These are phyloP conservation scores for Eremophila alpestris DNA, from an alignment of 2,797 vertebrate genomes.

Conservation along the genomic window DNA sequence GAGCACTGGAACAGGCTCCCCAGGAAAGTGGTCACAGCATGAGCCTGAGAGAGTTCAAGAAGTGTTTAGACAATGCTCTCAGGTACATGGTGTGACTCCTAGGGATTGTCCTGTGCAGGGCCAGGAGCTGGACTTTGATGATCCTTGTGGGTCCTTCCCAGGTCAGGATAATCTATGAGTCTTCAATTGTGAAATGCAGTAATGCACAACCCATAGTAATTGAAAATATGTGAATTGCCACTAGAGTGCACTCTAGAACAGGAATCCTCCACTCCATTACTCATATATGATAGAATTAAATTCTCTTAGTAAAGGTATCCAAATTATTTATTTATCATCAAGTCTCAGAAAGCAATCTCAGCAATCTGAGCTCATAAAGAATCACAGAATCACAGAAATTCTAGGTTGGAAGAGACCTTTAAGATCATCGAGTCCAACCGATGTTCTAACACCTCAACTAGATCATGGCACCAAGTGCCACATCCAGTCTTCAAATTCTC, in stretches of 20 bases:
- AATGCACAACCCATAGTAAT: not conserved
- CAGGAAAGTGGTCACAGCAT: no score
- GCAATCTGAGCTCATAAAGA: not conserved
- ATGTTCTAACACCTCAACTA: no score
- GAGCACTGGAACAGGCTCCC: not conserved
- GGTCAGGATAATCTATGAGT: not conserved
- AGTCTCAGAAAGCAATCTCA: not conserved
- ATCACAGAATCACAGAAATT: no score
- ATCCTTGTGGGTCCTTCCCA: not conserved
- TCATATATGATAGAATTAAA: not conserved
- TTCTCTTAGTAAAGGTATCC: not conserved
- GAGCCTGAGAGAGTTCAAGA: no score
- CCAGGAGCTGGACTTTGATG: no score
- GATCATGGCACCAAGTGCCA: no score
- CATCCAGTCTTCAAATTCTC: no score
- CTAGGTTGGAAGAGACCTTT: no score
- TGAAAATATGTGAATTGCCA: not conserved
- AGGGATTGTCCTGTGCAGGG: no score
- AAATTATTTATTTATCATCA: not conserved
- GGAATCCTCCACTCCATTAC: not conserved
- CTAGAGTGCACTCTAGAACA: not conserved
- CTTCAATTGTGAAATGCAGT: not conserved
- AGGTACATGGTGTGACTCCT: no score
- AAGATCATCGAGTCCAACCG: no score
- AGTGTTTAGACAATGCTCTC: no score